Conservation (phyloP, 2,797 vertebrate species). For the Pipistrellus nathusii region DNA sequence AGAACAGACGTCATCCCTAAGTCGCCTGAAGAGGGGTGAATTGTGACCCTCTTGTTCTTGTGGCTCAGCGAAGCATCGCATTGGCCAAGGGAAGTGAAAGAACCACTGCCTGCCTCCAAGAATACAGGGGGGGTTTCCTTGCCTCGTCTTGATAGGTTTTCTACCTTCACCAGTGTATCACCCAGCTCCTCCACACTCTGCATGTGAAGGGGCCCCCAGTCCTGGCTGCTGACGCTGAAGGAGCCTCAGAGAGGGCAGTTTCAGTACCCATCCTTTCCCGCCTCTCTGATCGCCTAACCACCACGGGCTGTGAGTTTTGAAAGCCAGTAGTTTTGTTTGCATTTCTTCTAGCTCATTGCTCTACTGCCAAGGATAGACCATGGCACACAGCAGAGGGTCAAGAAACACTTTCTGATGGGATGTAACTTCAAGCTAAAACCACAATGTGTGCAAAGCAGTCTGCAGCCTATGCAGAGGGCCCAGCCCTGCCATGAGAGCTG, state of each 20-base stretch:
- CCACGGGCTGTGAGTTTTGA: background rate
- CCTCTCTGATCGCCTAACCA: background rate
- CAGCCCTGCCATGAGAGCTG: background rate
- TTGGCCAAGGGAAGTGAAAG: background rate
- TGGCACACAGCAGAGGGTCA: background rate
- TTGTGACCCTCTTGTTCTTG: background rate
- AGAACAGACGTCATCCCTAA: background rate
- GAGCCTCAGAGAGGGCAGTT: background rate
- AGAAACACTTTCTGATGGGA: background rate
- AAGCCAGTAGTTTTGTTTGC: background rate
- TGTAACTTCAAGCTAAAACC: background rate
- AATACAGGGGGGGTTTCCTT: background rate
- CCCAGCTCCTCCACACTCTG: background rate
- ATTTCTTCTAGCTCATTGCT: background rate
- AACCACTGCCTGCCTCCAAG: background rate
- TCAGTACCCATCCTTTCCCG: background rate
- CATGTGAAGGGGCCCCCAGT: background rate
- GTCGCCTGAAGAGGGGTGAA: slow-evolving; percentile 21
- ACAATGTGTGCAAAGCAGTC: background rate
- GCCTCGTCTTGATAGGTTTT: background rate
- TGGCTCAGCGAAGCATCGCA: background rate
- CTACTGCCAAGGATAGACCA: background rate
- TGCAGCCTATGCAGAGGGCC: background rate
- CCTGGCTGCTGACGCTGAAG: background rate
- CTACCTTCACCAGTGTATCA: background rate